Evolutionary conservation across 2,888 invertebrate species (phyloP), one percentile per base, ranked within the genome.

Genomic region (Eristalis tenax): DNA sequence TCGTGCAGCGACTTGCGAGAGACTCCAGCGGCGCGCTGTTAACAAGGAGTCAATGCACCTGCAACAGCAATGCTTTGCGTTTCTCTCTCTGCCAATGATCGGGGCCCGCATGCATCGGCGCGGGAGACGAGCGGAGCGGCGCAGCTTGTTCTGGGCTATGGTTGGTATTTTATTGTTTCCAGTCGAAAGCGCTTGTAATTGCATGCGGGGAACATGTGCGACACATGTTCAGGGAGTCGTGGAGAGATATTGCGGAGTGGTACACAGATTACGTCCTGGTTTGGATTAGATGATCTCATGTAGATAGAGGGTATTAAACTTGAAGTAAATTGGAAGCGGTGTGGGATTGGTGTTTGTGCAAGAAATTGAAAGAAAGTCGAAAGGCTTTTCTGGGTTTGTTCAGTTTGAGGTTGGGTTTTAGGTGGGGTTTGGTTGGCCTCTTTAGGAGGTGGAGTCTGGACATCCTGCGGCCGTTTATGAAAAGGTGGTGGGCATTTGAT

Each of bases 1-100:
- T 38, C 18, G 23, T 26, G 61, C 23, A 28, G 22, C 35, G 56
- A 71, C 61, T 26, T 5, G 50, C 18, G 32, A 32, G 32, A 8
- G 32, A 1, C 32, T 32, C 8, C 10, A 8, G 18, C 18, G 50
- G 18, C 50, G 50, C 68, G 57, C 35, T 82, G 85, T 85, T 77
- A 85, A 82, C 85, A 77, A 74, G 59, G 56, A 86, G 85, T 78
- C 85, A 78, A 65, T 86, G 85, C 65, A 78, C 85, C 65, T 86
- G 81, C 57, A 18, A 65, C 61, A 64, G 32, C 28, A 38, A 68
- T 50, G 68, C 23, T 43, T 57, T 59, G 73, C 73, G 63, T 85
- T 85, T 85, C 76, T 64, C 81, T 63, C 76, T 64, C 81, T 63
- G 57, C 15, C 26, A 63, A 76, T 50, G 59, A 66, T 50, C 50